Evolutionary conservation across 2,888 invertebrate species (phyloP).

Genomic region (Taphrorychus bicolor): DNA sequence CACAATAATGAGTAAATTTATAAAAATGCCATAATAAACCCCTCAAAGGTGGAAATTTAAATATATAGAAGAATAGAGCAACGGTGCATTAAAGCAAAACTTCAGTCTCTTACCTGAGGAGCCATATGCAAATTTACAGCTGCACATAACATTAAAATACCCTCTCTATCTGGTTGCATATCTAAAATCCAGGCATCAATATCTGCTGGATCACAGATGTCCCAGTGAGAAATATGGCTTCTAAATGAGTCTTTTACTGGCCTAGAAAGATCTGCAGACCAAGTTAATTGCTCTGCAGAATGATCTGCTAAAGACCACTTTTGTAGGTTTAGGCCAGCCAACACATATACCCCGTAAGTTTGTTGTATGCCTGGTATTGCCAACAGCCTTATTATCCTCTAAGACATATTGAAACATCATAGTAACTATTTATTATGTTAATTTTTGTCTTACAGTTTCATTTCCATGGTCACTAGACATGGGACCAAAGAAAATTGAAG

Average conservation of each 20-base stretch:
- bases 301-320: slow-evolving; percentile 76
- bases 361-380: slow-evolving; percentile 59
- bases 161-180: slow-evolving; percentile 72
- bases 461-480: slow-evolving; percentile 67
- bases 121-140: slow-evolving; percentile 71
- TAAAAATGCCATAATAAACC: no score
- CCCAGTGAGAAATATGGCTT: slow-evolving; percentile 70
- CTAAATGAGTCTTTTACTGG: slow-evolving; percentile 69
- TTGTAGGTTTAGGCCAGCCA: slow-evolving; percentile 82
- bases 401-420: slow-evolving; percentile 29
- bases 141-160: slow-evolving; percentile 75
- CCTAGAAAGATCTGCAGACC: slow-evolving; percentile 77
- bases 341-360: slow-evolving; percentile 70
- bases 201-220: slow-evolving; percentile 66
- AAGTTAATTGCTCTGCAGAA: slow-evolving; percentile 74
- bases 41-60: not conserved
- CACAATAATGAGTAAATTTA: no score
- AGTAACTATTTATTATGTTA: not conserved
- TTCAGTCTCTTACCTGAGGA: slow-evolving; percentile 67
- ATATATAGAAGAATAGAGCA: not conserved
- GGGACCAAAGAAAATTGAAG: slow-evolving; percentile 81
- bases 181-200: slow-evolving; percentile 79
- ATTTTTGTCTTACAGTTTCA: slow-evolving; percentile 65
- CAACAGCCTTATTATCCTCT: slow-evolving; percentile 74
- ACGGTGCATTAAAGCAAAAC: not conserved